phyloP scores from a whole-genome alignment of 1,140 invertebrate species.

The Leptinotarsa lineolata region DNA sequence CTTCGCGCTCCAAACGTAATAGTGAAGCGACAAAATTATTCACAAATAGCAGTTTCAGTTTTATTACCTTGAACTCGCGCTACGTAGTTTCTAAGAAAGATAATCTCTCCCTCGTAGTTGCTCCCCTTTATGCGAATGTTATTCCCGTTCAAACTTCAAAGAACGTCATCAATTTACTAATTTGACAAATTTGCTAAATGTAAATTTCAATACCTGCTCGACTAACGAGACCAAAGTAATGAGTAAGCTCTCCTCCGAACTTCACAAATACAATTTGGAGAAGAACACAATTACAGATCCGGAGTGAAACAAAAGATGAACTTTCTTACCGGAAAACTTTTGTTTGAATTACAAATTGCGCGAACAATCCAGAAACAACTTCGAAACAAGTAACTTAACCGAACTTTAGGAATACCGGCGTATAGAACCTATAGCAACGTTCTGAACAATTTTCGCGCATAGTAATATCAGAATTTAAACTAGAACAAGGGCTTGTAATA shows the following conservation, averaged over 20 bases:
- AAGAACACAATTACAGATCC: slow-evolving; percentile 5
- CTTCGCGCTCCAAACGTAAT: too few relatives aligned
- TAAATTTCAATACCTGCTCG: not conserved
- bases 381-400: slow-evolving; percentile 2
- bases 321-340: slow-evolving; percentile 6
- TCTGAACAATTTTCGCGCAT: not conserved
- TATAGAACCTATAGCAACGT: not conserved
- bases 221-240: not conserved
- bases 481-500: too few relatives aligned
- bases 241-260: not conserved
- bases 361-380: slow-evolving; percentile 4
- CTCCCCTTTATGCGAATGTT: too few relatives aligned
- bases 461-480: not conserved
- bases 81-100: too few relatives aligned
- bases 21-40: too few relatives aligned
- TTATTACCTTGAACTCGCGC: too few relatives aligned
- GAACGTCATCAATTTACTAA: not conserved
- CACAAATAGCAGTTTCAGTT: too few relatives aligned
- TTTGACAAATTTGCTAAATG: not conserved
- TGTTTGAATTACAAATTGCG: slow-evolving; percentile 8
- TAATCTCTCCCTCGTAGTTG: too few relatives aligned
- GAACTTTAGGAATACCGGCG: not conserved
- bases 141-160: not conserved
- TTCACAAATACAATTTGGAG: not conserved
- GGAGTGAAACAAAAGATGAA: slow-evolving; percentile 1